Percentiles rank a stretch among this genome's conserved stretches.
These are phyloP conservation scores for Aphelocoma coerulescens DNA, from an alignment of 2,113 vertebrate species.

Conservation along the genomic window DNA sequence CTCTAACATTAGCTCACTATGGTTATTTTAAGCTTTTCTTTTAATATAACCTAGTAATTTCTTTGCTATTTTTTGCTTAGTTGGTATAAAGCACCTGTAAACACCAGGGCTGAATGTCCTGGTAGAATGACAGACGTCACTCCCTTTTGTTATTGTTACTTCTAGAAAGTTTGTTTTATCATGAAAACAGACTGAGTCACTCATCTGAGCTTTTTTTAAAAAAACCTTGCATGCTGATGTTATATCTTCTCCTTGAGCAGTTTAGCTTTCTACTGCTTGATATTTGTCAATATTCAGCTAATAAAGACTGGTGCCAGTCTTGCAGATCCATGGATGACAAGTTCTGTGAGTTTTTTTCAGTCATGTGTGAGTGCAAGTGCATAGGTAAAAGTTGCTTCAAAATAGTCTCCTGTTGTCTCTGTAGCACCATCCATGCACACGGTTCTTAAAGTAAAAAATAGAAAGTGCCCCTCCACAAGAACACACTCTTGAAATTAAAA, in stretches of 20 bases:
- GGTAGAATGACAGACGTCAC: background rate
- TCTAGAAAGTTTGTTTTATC: background rate
- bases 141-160: background rate
- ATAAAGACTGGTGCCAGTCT: background rate
- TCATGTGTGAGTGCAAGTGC: background rate
- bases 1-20: slow-evolving; percentile 9
- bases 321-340: background rate
- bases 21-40: slow-evolving; percentile 50
- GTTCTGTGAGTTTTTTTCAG: background rate
- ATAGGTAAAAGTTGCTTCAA: background rate
- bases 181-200: background rate
- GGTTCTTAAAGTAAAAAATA: background rate
- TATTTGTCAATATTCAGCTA: background rate
- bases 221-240: background rate
- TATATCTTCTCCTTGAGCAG: background rate
- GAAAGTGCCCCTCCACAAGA: background rate
- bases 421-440: background rate
- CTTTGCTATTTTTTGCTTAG: slow-evolving; percentile 37
- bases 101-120: background rate
- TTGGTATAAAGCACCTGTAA: slow-evolving; percentile 23
- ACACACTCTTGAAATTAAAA: background rate
- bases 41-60: slow-evolving; percentile 56
- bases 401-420: background rate
- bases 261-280: background rate
- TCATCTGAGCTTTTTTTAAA: background rate